phyloP scores from a whole-genome alignment of 2,113 vertebrate genomes.

The Porphyrio hochstetteri region DNA sequence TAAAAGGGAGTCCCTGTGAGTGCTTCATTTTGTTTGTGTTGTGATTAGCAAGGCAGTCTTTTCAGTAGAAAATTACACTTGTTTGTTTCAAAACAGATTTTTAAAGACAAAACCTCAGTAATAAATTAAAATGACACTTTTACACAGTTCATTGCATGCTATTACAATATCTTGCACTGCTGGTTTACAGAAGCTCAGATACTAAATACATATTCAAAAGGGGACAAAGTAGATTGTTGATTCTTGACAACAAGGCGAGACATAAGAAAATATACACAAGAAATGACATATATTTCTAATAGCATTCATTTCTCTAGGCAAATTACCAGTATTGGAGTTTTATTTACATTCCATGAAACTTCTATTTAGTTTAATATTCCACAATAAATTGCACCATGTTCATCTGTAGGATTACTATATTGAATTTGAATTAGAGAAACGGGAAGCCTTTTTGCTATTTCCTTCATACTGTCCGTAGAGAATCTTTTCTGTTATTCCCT shows the following conservation, averaged over 20 bases:
- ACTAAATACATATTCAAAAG: slow-evolving; percentile 5
- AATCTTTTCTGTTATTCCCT: slow-evolving; percentile 22
- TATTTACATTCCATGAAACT: slow-evolving; percentile 31
- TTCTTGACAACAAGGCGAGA: slow-evolving; percentile 10
- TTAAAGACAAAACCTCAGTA: slow-evolving; percentile 6
- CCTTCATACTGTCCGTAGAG: slow-evolving; percentile 23
- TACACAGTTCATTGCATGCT: not conserved
- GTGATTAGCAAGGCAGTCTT: not conserved
- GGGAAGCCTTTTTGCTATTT: not conserved
- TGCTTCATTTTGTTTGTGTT: not conserved
- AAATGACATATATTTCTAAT: not conserved
- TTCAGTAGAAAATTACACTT: not conserved
- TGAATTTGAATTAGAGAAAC: slow-evolving; percentile 11
- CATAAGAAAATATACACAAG: not conserved
- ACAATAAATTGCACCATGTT: not conserved
- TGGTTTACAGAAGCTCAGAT: not conserved
- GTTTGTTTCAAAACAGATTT: slow-evolving; percentile 40
- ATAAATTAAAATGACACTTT: slow-evolving; percentile 16
- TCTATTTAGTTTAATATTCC: slow-evolving; percentile 26
- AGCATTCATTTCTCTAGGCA: not conserved
- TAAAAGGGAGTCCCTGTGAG: not conserved
- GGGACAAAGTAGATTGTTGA: not conserved
- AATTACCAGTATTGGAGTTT: slow-evolving; percentile 5
- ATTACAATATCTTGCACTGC: not conserved
- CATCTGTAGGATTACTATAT: not conserved